Evolutionary conservation across 2,797 vertebrate species (phyloP), one percentile per base, ranked within the genome.

Genomic region (Arrhamphus sclerolepis): DNA sequence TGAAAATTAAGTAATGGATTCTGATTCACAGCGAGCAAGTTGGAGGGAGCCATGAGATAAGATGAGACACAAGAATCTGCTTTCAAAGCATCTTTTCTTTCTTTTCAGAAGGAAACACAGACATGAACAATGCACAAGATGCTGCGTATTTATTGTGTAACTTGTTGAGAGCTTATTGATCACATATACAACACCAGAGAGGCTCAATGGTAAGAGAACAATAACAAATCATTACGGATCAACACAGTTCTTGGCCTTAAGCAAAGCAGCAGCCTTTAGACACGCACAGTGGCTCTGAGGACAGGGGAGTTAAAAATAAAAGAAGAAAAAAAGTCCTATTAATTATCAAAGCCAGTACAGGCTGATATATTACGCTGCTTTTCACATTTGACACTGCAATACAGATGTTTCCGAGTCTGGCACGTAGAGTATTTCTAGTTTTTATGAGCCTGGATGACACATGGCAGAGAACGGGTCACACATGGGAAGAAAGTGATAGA

Each of bases 121-220:
- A 72, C 18, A 54, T 49, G 68, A 77, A 24, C 50, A 52, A 62
- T 31, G 16, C 26, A 65, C 64, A 72, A 60, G 21, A 73, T 82
- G 77, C 66, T 67, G 70, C 47, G 68, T 75, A 77, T 88, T 88
- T 89, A 87, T 89, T 89, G 72, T 86, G 66, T 78, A 85, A 73
- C 61, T 85, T 77, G 66, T 72, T 39, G 47, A 83, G 81, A 86
- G 70, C 65, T 77, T 76, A 74, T 81, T 53, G 53, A 84, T 81
- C 63, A 77, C 75, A 84, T 64, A 63, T 76, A 83, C 66, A 81
- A 85, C 69, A 87, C 18, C 60, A 75, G 66, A 81, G 60, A 75
- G 70, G 77, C 80, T 81, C 58, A 73, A 47, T 59, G 53, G 54
- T 73, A 49, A 69, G 70, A 77, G 51, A 80, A 85, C 40, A 71